Conservation (phyloP, 2,113 vertebrate species). For the Parotia lawesii region DNA sequence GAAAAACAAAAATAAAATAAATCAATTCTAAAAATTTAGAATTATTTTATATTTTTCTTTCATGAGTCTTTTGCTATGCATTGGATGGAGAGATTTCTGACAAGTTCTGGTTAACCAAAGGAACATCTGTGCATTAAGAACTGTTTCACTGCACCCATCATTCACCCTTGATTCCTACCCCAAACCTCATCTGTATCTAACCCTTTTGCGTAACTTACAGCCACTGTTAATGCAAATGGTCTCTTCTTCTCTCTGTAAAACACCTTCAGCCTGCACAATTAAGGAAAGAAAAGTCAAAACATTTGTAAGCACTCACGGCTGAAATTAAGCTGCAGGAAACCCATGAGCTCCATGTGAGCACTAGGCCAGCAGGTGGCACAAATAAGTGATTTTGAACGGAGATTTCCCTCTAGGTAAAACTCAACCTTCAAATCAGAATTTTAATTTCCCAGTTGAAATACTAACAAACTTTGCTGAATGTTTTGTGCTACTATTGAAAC, state of each 20-base stretch:
- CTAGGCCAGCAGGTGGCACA: neutral
- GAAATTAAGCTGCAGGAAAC: neutral
- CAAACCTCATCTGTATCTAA: neutral
- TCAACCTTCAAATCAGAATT: neutral
- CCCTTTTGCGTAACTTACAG: constrained; percentile 7
- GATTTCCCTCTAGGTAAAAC: neutral
- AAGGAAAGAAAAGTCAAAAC: neutral
- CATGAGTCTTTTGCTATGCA: neutral
- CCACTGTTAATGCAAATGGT: constrained; percentile 18
- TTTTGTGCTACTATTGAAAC: neutral
- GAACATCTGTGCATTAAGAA: fast-evolving
- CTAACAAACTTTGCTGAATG: neutral
- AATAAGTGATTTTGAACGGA: neutral
- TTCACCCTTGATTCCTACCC: neutral
- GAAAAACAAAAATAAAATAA: neutral
- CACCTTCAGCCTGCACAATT: constrained; percentile 44
- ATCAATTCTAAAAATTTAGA: neutral
- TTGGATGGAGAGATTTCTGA: neutral
- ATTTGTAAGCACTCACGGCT: neutral
- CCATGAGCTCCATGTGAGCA: fast-evolving
- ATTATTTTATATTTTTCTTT: neutral
- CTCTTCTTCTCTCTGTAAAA: constrained; percentile 53
- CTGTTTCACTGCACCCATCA: neutral
- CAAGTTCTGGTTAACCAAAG: neutral
- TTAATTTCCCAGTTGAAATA: neutral